Conservation (phyloP, 1,140 invertebrate genomes). For the Hylaeus anthracinus region DNA sequence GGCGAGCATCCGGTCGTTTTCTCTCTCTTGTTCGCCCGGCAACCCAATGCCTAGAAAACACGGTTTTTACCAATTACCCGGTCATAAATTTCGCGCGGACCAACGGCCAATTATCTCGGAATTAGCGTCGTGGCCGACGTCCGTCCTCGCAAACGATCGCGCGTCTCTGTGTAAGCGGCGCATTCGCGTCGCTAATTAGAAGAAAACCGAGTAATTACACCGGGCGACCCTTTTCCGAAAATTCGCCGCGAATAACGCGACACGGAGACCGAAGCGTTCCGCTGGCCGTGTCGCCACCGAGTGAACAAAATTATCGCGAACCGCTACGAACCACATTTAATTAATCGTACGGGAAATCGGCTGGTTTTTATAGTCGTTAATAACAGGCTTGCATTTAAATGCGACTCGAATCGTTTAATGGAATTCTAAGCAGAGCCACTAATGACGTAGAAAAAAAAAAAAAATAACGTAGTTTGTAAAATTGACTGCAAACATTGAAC, state of each 20-base stretch:
- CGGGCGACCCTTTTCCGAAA: constrained; percentile 33
- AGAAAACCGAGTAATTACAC: constrained; percentile 48
- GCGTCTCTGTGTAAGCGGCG: constrained; percentile 38
- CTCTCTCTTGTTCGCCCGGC: background rate
- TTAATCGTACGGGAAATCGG: constrained; percentile 43
- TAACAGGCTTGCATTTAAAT: constrained; percentile 34
- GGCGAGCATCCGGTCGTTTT: background rate
- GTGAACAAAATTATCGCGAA: constrained; percentile 28
- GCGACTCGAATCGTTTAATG: background rate
- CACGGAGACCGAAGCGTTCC: background rate
- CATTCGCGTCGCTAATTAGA: constrained; percentile 47
- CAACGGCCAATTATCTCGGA: constrained; percentile 65
- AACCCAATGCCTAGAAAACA: constrained; percentile 53
- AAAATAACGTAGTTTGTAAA: no score
- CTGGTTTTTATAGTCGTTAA: constrained; percentile 39
- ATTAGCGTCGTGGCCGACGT: constrained; percentile 45
- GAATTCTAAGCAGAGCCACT: no score
- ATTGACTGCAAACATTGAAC: no score
- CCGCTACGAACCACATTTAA: constrained; percentile 38
- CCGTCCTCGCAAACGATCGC: constrained; percentile 41
- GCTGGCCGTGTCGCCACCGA: background rate
- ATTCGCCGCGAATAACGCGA: constrained; percentile 3
- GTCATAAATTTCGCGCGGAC: constrained; percentile 67
- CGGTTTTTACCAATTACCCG: constrained; percentile 68
- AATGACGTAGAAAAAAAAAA: no score